A percentile compares a stretch with the other conserved stretches of the same genome.
phyloP scores from a whole-genome alignment of 1,140 invertebrate species.

The Diorhabda elongata region DNA sequence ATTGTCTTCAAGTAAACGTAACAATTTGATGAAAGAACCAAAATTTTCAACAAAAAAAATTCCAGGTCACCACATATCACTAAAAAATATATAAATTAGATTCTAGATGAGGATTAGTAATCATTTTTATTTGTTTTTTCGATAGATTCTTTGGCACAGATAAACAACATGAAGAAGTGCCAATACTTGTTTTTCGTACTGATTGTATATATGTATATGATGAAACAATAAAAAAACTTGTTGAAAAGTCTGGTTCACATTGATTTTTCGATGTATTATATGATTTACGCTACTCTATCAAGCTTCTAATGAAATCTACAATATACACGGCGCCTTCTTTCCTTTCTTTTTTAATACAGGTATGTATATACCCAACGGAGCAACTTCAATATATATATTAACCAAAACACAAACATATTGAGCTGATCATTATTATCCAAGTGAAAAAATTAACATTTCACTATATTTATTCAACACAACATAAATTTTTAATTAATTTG shows the following conservation, averaged over 20 bases:
- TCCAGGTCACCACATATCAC: not conserved
- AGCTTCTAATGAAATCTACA: slow-evolving; percentile 34
- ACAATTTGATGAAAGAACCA: slow-evolving; percentile 6
- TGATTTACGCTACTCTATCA: slow-evolving; percentile 36
- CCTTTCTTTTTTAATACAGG: slow-evolving; percentile 21
- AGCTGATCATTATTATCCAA: too few species aligned
- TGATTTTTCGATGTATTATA: slow-evolving; percentile 38
- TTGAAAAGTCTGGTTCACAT: slow-evolving; percentile 6
- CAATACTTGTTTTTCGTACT: too few species aligned
- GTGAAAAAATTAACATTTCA: too few species aligned
- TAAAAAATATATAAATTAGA: too few species aligned
- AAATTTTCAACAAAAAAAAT: slow-evolving; percentile 14
- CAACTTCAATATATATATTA: slow-evolving; percentile 9
- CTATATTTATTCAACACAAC: too few species aligned
- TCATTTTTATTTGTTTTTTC: too few species aligned
- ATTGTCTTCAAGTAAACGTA: slow-evolving; percentile 5
- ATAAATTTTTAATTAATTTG: too few species aligned
- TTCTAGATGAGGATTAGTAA: too few species aligned
- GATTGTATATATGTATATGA: too few species aligned
- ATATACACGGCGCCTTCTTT: slow-evolving; percentile 32
- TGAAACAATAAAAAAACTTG: slow-evolving; percentile 3
- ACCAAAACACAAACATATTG: too few species aligned
- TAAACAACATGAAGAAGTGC: too few species aligned
- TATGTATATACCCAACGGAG: slow-evolving; percentile 14
- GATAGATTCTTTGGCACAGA: too few species aligned